Conservation (phyloP, 2,888 invertebrate genomes). For the Drosophila greeni region DNA sequence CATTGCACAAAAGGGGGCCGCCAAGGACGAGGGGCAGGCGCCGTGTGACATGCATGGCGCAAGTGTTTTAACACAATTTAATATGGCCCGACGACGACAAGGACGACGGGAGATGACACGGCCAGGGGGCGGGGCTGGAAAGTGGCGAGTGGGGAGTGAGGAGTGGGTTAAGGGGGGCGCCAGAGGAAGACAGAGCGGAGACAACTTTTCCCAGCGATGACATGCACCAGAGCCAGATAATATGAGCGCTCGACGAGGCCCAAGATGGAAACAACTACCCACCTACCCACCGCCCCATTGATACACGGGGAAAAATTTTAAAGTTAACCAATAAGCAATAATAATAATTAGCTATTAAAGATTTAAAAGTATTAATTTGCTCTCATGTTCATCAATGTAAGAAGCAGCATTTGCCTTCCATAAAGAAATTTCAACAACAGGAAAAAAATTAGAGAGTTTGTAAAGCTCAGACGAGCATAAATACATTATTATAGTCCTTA, state of each 20-base stretch:
- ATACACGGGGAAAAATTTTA: not conserved
- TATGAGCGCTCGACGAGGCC: constrained; percentile 43
- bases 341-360: too few species aligned
- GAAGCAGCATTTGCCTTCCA: too few species aligned
- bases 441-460: too few species aligned
- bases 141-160: too few species aligned
- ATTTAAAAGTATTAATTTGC: too few species aligned
- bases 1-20: constrained; percentile 48
- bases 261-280: constrained; percentile 34
- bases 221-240: constrained; percentile 48
- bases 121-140: too few species aligned
- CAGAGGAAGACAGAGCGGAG: constrained; percentile 31
- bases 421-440: too few species aligned
- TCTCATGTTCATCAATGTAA: too few species aligned
- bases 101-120: constrained; percentile 34
- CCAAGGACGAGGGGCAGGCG: constrained; percentile 25
- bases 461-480: too few species aligned
- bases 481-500: too few species aligned
- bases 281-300: not conserved
- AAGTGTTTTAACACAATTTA: constrained; percentile 60
- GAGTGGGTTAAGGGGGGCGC: not conserved
- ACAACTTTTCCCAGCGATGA: constrained; percentile 51
- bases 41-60: constrained; percentile 53
- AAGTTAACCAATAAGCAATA: too few species aligned
- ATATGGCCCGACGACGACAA: constrained; percentile 51